phyloP scores from a whole-genome alignment of 2,797 vertebrate species.

The Malacoraja senta region DNA sequence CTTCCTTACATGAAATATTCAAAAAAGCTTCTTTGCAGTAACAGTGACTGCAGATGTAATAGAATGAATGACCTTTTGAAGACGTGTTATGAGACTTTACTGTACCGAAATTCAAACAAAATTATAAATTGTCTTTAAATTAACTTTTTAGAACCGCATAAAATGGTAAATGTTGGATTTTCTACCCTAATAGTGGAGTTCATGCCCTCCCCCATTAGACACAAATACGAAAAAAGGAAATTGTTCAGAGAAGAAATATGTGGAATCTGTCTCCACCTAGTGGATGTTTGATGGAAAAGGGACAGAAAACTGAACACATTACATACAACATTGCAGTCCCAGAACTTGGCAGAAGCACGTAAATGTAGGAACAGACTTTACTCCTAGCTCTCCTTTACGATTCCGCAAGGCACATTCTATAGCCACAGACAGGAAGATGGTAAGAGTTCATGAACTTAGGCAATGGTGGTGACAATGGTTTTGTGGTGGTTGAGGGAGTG shows the following conservation, averaged over 20 bases:
- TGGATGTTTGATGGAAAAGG: neutral
- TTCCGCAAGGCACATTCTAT: neutral
- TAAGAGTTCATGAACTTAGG: neutral
- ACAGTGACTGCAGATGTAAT: neutral
- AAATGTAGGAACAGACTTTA: neutral
- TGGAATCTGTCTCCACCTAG: conserved; percentile 35
- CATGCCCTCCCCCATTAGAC: neutral
- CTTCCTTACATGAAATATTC: neutral
- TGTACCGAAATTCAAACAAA: neutral
- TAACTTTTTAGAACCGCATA: neutral
- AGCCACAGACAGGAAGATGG: neutral
- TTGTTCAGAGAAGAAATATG: neutral
- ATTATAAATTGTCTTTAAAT: neutral
- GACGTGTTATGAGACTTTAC: neutral
- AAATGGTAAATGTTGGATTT: neutral
- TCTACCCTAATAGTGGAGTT: no score
- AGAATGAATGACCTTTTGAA: neutral
- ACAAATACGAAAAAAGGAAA: neutral
- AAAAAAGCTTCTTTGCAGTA: neutral
- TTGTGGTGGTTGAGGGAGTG: no score
- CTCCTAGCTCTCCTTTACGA: neutral
- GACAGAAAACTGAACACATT: neutral
- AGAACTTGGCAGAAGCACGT: neutral
- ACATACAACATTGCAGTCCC: neutral
- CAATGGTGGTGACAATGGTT: no score